Conservation (phyloP, 2,888 invertebrate species). For the Sphinx pinastri region DNA sequence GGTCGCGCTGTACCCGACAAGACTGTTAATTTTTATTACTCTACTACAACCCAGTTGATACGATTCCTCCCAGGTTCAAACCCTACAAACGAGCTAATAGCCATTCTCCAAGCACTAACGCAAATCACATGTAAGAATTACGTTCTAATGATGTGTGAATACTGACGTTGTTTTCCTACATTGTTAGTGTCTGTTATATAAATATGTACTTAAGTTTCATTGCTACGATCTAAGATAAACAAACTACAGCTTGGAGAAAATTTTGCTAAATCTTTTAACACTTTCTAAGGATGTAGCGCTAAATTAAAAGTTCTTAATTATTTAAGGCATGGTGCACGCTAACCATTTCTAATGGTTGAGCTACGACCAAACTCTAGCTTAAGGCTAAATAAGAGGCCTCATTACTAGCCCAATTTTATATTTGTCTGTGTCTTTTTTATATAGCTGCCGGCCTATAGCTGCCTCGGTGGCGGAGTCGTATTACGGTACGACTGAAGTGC, state of each 20-base stretch:
- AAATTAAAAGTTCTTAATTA: slow-evolving; percentile 3
- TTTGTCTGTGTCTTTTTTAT: too few species aligned
- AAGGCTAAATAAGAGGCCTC: too few species aligned
- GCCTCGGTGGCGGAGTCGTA: too few species aligned
- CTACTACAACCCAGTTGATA: not conserved
- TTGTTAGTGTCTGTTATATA: slow-evolving; percentile 19
- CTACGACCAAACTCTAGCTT: too few species aligned
- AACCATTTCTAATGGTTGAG: too few species aligned
- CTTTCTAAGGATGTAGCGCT: too few species aligned
- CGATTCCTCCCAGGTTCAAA: not conserved
- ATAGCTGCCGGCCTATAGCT: too few species aligned
- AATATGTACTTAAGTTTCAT: slow-evolving; percentile 22
- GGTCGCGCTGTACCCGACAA: too few species aligned
- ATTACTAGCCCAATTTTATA: too few species aligned
- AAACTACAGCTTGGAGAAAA: slow-evolving; percentile 1
- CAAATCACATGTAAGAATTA: slow-evolving; percentile 17
- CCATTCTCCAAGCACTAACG: not conserved
- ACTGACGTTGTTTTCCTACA: slow-evolving; percentile 12
- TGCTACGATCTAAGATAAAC: slow-evolving; percentile 20
- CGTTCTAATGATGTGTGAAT: slow-evolving; percentile 20
- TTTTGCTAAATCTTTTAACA: slow-evolving; percentile 4
- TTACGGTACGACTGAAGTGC: too few species aligned
- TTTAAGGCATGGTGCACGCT: not conserved
- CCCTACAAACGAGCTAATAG: not conserved
- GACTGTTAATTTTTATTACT: too few species aligned